Evolutionary conservation across 2,888 invertebrate genomes (phyloP).

Genomic region (Tinea pellionella): DNA sequence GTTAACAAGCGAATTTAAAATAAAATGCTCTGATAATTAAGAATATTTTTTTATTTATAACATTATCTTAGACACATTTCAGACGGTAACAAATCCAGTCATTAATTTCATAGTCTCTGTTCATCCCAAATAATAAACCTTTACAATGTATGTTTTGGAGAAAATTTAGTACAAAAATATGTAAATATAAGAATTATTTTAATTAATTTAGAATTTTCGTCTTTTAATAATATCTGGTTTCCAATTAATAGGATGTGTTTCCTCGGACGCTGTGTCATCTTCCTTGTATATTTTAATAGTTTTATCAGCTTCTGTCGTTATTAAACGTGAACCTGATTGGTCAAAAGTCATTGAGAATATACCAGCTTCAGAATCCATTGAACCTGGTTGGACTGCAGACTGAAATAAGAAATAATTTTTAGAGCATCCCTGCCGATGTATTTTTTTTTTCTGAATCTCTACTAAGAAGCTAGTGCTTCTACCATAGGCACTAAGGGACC

Average conservation of each 20-base stretch:
- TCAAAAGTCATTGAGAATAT: constrained; percentile 97
- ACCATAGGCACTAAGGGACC: too few relatives aligned
- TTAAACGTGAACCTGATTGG: constrained; percentile 91
- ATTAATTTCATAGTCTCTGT: too few relatives aligned
- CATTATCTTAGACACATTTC: too few relatives aligned
- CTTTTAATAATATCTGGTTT: constrained; percentile 95
- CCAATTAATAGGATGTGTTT: constrained; percentile 97
- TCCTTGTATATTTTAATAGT: constrained; percentile 99
- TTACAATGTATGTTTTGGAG: too few relatives aligned
- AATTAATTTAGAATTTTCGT: constrained; percentile 79
- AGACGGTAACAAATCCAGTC: too few relatives aligned
- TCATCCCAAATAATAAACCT: too few relatives aligned
- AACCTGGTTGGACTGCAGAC: constrained; percentile 97
- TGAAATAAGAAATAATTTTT: constrained; percentile 36
- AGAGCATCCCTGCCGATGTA: neutral
- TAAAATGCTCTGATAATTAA: too few relatives aligned
- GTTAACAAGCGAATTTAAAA: too few relatives aligned
- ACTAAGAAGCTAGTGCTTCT: too few relatives aligned
- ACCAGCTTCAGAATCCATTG: constrained; percentile 99
- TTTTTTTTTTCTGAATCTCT: too few relatives aligned
- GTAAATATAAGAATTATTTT: too few relatives aligned
- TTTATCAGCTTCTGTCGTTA: constrained; percentile 98
- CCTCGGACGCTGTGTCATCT: constrained; percentile 95
- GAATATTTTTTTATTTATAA: constrained; percentile 3
- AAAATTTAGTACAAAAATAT: too few relatives aligned